Percentiles rank a stretch among this genome's conserved stretches.
Evolutionary conservation across 2,797 vertebrate species (phyloP).

Genomic region (Prionace glauca): DNA sequence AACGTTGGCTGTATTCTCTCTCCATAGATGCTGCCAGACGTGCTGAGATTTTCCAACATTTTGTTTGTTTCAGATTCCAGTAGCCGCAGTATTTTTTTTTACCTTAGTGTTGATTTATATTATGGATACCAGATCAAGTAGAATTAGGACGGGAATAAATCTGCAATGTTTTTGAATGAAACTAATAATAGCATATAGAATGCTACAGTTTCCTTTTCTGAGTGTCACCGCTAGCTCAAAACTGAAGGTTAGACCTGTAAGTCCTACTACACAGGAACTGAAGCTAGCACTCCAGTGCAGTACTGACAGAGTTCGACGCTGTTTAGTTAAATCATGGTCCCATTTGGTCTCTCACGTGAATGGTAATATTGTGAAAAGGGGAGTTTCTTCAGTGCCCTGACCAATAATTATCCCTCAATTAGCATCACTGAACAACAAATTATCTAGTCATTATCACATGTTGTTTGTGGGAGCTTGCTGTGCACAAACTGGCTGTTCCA

Average conservation of each 20-base stretch:
- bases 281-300: not conserved
- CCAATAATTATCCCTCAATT: not conserved
- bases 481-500: too few species aligned
- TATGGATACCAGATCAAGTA: not conserved
- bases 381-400: too few species aligned
- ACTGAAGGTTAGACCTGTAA: fast-evolving
- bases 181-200: not conserved
- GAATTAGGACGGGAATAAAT: not conserved
- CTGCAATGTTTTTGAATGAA: too few species aligned
- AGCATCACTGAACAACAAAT: not conserved
- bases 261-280: not conserved
- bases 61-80: too few species aligned
- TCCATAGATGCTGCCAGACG: too few species aligned
- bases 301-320: not conserved
- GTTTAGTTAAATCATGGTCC: not conserved
- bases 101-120: too few species aligned
- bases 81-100: too few species aligned
- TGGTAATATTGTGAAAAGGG: not conserved
- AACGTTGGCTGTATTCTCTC: too few species aligned
- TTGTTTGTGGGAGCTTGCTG: not conserved
- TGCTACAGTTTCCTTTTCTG: not conserved
- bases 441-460: not conserved
- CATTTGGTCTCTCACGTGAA: not conserved
- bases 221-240: too few species aligned
- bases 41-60: too few species aligned